phyloP scores from a whole-genome alignment of 2,113 vertebrate genomes.

The Scomber colias region DNA sequence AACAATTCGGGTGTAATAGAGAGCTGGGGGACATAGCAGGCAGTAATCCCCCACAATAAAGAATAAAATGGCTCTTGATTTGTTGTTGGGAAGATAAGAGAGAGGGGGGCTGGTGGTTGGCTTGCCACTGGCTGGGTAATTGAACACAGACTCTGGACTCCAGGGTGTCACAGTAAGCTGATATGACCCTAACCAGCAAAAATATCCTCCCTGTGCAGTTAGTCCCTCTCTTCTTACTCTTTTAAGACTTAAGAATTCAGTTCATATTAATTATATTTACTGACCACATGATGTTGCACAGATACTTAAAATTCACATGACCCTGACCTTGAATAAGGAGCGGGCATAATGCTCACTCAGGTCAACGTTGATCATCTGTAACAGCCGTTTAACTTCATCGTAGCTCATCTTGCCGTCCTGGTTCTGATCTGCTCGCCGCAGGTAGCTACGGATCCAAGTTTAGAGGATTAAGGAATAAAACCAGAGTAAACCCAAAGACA shows the following conservation, averaged over 20 bases:
- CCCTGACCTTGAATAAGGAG: conserved; percentile 91
- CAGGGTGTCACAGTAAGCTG: conserved; percentile 25
- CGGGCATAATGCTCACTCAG: conserved; percentile 92
- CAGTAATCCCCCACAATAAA: conserved; percentile 50
- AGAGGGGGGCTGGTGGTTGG: conserved; percentile 2
- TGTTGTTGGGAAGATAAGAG: conserved; percentile 45
- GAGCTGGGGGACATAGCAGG: conserved; percentile 41
- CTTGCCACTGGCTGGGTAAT: conserved; percentile 48
- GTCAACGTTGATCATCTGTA: conserved; percentile 96
- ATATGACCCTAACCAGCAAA: conserved; percentile 23
- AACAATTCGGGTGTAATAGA: conserved; percentile 38
- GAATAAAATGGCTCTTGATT: conserved; percentile 52
- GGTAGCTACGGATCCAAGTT: conserved; percentile 93
- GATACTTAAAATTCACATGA: background rate
- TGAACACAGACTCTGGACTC: conserved; percentile 58
- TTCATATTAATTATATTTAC: background rate
- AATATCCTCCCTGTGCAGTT: background rate
- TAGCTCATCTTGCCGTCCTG: conserved; percentile 97
- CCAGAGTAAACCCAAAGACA: background rate
- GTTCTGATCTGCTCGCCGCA: conserved; percentile 92
- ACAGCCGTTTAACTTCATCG: conserved; percentile 91
- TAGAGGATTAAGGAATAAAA: conserved; percentile 69
- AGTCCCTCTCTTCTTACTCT: background rate
- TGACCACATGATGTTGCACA: background rate
- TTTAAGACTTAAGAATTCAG: background rate